These are phyloP conservation scores for Phymatocera aterrima DNA, from an alignment of 2,888 invertebrate genomes.

Conservation along the genomic window DNA sequence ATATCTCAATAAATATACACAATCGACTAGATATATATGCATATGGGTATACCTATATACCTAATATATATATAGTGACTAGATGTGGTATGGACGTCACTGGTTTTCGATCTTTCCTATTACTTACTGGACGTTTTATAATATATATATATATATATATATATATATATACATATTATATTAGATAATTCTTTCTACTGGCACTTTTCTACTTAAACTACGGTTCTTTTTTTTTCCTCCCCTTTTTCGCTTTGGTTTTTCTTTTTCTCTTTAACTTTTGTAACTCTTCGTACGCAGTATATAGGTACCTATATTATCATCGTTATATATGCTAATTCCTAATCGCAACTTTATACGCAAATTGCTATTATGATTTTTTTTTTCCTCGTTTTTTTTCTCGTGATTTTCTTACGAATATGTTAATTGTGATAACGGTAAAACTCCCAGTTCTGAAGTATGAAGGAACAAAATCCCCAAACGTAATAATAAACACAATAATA, in stretches of 20 bases:
- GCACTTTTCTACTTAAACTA: conserved; percentile 73
- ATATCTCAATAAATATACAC: conserved; percentile 49
- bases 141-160: conserved; percentile 39
- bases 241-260: neutral
- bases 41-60: no score
- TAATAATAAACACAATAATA: neutral
- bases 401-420: no score
- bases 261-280: neutral
- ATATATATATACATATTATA: conserved; percentile 24
- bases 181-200: conserved; percentile 63
- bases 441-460: neutral
- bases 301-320: neutral
- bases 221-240: no score
- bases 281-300: neutral
- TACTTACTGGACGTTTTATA: conserved; percentile 73
- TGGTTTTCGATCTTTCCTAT: conserved; percentile 66
- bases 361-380: no score
- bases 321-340: no score
- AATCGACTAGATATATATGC: conserved; percentile 35
- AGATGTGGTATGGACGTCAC: conserved; percentile 72
- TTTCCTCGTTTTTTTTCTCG: no score
- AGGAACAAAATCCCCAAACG: neutral
- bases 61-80: no score
- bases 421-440: neutral
- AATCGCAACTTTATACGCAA: no score